Evolutionary conservation across 1,140 invertebrate species (phyloP), one percentile per base, ranked within the genome.

Genomic region (Drosophila nasuta): DNA sequence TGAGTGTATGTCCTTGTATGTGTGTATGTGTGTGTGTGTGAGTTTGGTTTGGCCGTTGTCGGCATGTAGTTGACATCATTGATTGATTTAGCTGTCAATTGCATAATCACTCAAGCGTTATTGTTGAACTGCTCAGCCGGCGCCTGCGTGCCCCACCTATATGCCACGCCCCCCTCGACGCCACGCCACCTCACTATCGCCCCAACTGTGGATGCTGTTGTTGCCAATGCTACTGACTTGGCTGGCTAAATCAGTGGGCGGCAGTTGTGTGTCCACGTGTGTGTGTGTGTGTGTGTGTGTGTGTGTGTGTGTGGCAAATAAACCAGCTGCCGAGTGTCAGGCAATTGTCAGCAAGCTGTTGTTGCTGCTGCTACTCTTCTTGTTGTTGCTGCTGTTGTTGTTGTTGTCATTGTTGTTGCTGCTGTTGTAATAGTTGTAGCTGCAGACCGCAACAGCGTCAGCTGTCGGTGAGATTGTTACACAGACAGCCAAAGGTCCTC

Each of bases 11-110:
- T 45, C 51, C 52, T 45, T 59, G 41, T 65, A 20, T 54, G 33
- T 63, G 58, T 30, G 46, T 60, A 51, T 62, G 30, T 25, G 17
- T 71, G 60, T 60, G 63, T 62, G 71, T 72, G 66, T 56, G 38
- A 65, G 72, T 69, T 65, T 79, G 67, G 56, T 63, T 63, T 68
- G 70, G 45, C 57, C 75, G 54, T 78, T 60, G 77, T 64, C 77
- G 78, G 85, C 85, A 85, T 89, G 85, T 89, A 89, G 86, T 90
- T 91, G 88, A 91, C 88, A 91, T 91, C 88, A 91, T 89, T 91
- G 88, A 91, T 91, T 91, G 88, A 91, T 91, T 91, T 91, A 91
- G 88, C 88, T 91, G 88, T 91, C 88, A 91, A 91, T 91, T 91
- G 88, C 88, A 91, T 91, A 91, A 91, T 91, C 88, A 91, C 83